Evolutionary conservation across 1,140 invertebrate species (phyloP).

Genomic region (Heterodera schachtii): DNA sequence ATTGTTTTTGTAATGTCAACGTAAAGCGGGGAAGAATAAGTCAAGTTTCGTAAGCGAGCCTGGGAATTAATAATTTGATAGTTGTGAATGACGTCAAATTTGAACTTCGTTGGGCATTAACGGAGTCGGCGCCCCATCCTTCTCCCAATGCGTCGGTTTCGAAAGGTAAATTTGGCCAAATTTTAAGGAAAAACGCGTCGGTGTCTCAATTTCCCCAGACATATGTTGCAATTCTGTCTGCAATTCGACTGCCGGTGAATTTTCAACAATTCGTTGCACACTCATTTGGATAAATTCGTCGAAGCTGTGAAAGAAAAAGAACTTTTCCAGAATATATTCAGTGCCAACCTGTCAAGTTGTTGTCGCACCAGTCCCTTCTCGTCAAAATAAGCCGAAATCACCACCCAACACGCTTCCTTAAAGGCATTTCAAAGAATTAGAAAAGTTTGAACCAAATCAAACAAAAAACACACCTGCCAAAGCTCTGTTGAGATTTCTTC

Average conservation of each 20-base stretch:
- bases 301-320: slow-evolving; percentile 74
- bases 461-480: slow-evolving; percentile 52
- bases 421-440: slow-evolving; percentile 69
- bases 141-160: slow-evolving; percentile 99
- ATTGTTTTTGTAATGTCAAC: slow-evolving; percentile 97
- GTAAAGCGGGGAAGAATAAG: slow-evolving; percentile 92
- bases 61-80: slow-evolving; percentile 26
- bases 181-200: slow-evolving; percentile 85
- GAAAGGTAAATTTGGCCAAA: slow-evolving; percentile 99
- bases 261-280: slow-evolving; percentile 96
- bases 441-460: not conserved
- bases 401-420: slow-evolving; percentile 99
- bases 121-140: slow-evolving; percentile 93
- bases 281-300: slow-evolving; percentile 99
- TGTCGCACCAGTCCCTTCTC: slow-evolving; percentile 98
- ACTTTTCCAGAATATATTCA: not conserved
- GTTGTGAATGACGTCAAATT: not conserved
- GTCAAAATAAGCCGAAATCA: slow-evolving; percentile 98
- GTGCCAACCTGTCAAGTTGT: slow-evolving; percentile 76
- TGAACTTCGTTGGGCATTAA: slow-evolving; percentile 98
- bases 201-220: slow-evolving; percentile 69
- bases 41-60: slow-evolving; percentile 63
- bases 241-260: slow-evolving; percentile 92
- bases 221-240: slow-evolving; percentile 96
- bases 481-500: slow-evolving; percentile 58